These are phyloP conservation scores for Meloidogyne hapla DNA, from an alignment of 1,140 invertebrate species.

Conservation along the genomic window DNA sequence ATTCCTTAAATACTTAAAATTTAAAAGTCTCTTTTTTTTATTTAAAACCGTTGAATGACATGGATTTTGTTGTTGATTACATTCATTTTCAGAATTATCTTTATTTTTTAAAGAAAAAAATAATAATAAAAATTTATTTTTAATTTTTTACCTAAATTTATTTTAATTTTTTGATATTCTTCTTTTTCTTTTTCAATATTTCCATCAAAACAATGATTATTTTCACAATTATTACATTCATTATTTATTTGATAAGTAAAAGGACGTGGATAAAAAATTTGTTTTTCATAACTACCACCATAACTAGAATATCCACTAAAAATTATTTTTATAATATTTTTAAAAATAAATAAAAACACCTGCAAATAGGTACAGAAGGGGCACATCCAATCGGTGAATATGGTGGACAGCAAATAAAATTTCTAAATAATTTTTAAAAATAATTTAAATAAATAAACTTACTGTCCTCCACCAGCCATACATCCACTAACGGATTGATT, in stretches of 20 bases:
- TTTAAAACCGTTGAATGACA: background rate
- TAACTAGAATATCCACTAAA: slow-evolving; percentile 4
- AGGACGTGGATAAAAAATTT: slow-evolving; percentile 17
- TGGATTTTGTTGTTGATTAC: background rate
- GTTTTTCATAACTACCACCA: slow-evolving; percentile 16
- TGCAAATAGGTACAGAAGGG: slow-evolving; percentile 21
- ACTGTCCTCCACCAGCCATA: slow-evolving; percentile 28
- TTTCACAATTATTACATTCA: background rate
- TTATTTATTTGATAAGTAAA: slow-evolving; percentile 20
- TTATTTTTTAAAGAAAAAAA: background rate
- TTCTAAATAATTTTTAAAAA: slow-evolving; percentile 21
- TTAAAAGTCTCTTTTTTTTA: too few species aligned
- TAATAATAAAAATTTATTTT: background rate
- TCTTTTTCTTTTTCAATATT: background rate
- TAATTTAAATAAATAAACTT: too few species aligned
- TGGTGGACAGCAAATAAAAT: slow-evolving; percentile 23
- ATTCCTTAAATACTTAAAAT: too few species aligned
- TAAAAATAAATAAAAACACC: background rate
- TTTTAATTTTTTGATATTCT: background rate
- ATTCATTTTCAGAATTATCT: background rate
- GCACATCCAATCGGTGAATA: slow-evolving; percentile 23
- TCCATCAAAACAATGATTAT: background rate
- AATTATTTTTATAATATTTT: background rate
- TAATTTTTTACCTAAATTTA: background rate
- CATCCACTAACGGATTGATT: background rate